Conservation (phyloP, 1,140 invertebrate species). For the Tigriopus japonicus region DNA sequence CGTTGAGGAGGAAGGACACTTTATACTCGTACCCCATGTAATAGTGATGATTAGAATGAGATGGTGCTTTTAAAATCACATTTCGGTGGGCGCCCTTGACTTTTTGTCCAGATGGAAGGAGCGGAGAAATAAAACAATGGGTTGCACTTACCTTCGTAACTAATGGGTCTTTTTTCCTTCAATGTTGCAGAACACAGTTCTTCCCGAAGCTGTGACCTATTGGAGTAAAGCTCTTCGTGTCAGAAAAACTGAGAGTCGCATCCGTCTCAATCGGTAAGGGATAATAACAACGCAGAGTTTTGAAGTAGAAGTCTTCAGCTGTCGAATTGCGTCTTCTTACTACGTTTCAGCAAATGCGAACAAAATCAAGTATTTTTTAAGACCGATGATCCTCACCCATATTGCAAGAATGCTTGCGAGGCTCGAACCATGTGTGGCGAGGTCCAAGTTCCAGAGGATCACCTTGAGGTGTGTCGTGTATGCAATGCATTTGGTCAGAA, state of each 20-base stretch:
- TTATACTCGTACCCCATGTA: not conserved
- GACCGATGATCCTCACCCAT: slow-evolving; percentile 42
- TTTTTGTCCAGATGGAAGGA: slow-evolving; percentile 5
- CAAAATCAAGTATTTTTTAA: slow-evolving; percentile 25
- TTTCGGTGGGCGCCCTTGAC: not conserved
- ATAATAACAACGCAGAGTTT: slow-evolving; percentile 36
- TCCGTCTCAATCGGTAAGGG: slow-evolving; percentile 60
- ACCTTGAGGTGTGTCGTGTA: slow-evolving; percentile 62
- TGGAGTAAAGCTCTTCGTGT: slow-evolving; percentile 82
- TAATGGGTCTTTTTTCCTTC: slow-evolving; percentile 15
- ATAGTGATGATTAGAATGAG: not conserved
- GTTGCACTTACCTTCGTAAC: slow-evolving; percentile 10
- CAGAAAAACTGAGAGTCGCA: slow-evolving; percentile 55
- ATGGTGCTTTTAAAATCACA: not conserved
- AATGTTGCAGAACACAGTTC: slow-evolving; percentile 56
- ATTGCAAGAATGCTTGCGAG: slow-evolving; percentile 72
- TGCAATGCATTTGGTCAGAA: slow-evolving; percentile 65
- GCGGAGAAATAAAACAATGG: slow-evolving; percentile 13
- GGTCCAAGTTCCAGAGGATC: slow-evolving; percentile 68
- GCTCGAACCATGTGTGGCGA: slow-evolving; percentile 78
- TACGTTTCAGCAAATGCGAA: slow-evolving; percentile 20
- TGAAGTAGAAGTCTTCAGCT: slow-evolving; percentile 4
- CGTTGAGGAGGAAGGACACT: not conserved
- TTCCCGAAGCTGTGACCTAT: slow-evolving; percentile 74
- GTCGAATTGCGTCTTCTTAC: slow-evolving; percentile 20